Evolutionary conservation across 2,113 vertebrate genomes (phyloP).

Genomic region (Oryzias javanicus): DNA sequence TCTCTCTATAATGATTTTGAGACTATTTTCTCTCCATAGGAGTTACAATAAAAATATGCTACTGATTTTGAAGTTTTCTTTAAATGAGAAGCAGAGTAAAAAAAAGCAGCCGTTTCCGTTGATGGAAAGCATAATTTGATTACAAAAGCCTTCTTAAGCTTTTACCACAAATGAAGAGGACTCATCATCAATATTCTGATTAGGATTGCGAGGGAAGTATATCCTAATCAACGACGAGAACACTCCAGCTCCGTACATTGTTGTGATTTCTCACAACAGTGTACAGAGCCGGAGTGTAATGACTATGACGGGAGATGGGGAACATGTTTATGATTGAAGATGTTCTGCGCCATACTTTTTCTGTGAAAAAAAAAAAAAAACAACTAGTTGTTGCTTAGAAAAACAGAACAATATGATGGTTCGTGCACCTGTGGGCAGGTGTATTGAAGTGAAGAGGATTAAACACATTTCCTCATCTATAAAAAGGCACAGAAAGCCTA

Average conservation of each 20-base stretch:
- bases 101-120: conserved; percentile 6
- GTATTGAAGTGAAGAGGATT: conserved; percentile 9
- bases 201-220: conserved; percentile 41
- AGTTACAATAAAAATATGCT: background rate
- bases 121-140: conserved; percentile 24
- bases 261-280: conserved; percentile 31
- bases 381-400: conserved; percentile 4
- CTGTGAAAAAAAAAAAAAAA: conserved; percentile 8
- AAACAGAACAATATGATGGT: background rate
- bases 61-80: background rate
- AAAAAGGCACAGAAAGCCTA: conserved; percentile 31
- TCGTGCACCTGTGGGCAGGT: conserved; percentile 6
- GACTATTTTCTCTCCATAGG: background rate
- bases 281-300: conserved; percentile 40
- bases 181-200: conserved; percentile 61
- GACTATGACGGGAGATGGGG: conserved; percentile 29
- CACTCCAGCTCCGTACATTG: conserved; percentile 38
- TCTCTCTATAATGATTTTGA: too few relatives aligned
- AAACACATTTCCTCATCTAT: conserved; percentile 13
- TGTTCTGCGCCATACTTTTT: conserved; percentile 24
- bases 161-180: conserved; percentile 23
- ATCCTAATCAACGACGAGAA: conserved; percentile 54
- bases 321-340: conserved; percentile 40
- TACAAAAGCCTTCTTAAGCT: conserved; percentile 37
- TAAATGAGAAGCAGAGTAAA: background rate